Evolutionary conservation across 2,888 invertebrate genomes (phyloP), one percentile per base, ranked within the genome.

Genomic region (Tachina lurida): DNA sequence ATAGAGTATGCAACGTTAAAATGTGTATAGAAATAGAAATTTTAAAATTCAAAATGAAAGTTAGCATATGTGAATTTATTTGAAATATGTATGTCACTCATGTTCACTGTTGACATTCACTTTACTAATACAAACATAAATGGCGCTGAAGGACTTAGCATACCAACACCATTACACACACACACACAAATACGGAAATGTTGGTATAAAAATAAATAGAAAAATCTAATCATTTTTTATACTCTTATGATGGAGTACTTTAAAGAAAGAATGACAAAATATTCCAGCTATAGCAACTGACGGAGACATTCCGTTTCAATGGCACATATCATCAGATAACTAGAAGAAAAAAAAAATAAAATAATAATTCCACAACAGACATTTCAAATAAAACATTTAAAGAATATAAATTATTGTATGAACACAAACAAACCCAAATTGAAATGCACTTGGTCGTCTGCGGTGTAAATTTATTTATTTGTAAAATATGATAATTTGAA

Each of bases 91-190:
- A 79, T 62, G 76, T 76, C 75, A 67, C 63, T 80, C 71, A 19
- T 63, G 7, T 74, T 70, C 31, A 71, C 67, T 65, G 65, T 80
- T 76, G 76, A 76, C 80, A 70, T 67, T 56, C 58, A 79, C 49
- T 81, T 60, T 52, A 56, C 54, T 43, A 60, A 49, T 19, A 22
- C 17, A 70, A 15, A 54, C n/a, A 62, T 17, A 68, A 58, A 65
- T 62, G 56, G 17, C 65, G 47, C 47, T 71, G 43, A 49, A 76
- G 54, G 19, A 68, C 54, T 22, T 52, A 63, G 10, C 13, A 39
- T 19, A 45, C 10, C 10, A 58, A 60, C 10, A 15, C 47, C 17
- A 31, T 31, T 31, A 31, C 31, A 31, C 31, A 31, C 31, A 31
- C 31, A 31, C 31, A 31, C 31, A 31, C 31, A 31, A 10, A 47